Evolutionary conservation across 2,797 vertebrate genomes (phyloP).

Genomic region (Microhierax caerulescens): DNA sequence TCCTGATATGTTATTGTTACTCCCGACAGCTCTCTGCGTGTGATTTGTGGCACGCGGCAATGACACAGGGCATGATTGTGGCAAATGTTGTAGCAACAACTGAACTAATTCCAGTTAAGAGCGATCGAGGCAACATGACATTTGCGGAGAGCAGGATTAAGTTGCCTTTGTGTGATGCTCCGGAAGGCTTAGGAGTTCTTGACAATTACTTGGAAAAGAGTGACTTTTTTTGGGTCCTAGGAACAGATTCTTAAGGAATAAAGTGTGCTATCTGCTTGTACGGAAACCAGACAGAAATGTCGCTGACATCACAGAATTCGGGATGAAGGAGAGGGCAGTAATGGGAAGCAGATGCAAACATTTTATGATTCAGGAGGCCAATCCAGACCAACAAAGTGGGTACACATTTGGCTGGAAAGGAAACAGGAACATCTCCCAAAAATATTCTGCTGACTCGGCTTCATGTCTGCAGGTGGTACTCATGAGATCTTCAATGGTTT

Average conservation of each 20-base stretch:
- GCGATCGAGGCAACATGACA: constrained; percentile 14
- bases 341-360: neutral
- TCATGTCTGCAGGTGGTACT: neutral
- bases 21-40: constrained; percentile 38
- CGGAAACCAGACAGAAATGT: neutral
- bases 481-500: neutral
- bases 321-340: neutral
- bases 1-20: neutral
- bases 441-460: neutral
- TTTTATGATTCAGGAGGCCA: neutral
- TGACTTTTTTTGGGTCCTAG: neutral
- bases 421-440: neutral
- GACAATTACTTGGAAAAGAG: constrained; percentile 31
- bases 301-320: neutral
- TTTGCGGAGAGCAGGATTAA: constrained; percentile 23
- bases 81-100: constrained; percentile 14
- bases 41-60: neutral
- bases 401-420: neutral
- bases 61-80: constrained; percentile 33
- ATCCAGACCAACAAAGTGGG: neutral
- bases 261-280: neutral
- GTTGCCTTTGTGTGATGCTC: constrained; percentile 41
- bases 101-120: constrained; percentile 23
- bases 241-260: neutral
- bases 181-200: constrained; percentile 43